Base-by-base conservation (phyloP, 2,888 invertebrate genomes). In the Seira ritae region DNA sequence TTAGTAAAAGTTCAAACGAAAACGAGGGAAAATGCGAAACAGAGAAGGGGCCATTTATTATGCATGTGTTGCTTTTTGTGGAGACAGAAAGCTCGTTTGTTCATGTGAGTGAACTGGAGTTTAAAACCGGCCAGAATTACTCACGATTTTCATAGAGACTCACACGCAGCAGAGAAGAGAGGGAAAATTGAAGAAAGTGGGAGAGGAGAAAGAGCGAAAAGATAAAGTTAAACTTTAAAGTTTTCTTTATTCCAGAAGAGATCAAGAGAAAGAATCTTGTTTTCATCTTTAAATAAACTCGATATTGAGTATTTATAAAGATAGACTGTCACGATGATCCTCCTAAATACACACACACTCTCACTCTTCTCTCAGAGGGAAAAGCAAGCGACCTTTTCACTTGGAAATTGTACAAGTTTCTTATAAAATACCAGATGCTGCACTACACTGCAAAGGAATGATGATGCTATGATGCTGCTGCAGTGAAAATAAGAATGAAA, bases 221-320 rank as follows among this genome's bases (percentile, higher is more conserved):
- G 69, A 60, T 65, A 55, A 80, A 69, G 69, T 69, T 65, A 37
- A 80, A 74, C 68, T 70, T 74, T 70, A 50, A 71, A 81, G 60
- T 37, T 76, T 74, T 76, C 55, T 55, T 55, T n/a, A 31, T 31
- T 31, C 31, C 31, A 2, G 55, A 55, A n/a, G n/a, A 67, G 79
- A 79, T 66, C 71, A 79, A 72, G 79, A 66, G 62, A 22, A 65
- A 71, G 72, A 79, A 79, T 55, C 55, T 82, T 60, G 72, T 76
- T 80, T 71, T 71, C 81, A 67, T 72, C 81, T 76, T 72, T 76
- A 82, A 82, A 76, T 82, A 82, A 82, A 71, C 81, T 76, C 60
- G 65, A 76, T 82, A 76, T 82, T 60, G 76, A 76, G 76, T 76
- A 82, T 81, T 80, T 80, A 82, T 76, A 67, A 72, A 82, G 81